A percentile compares a stretch with the other conserved stretches of the same genome.
Conservation (phyloP, 2,888 invertebrate species). For the Ypsolopha sequella region DNA sequence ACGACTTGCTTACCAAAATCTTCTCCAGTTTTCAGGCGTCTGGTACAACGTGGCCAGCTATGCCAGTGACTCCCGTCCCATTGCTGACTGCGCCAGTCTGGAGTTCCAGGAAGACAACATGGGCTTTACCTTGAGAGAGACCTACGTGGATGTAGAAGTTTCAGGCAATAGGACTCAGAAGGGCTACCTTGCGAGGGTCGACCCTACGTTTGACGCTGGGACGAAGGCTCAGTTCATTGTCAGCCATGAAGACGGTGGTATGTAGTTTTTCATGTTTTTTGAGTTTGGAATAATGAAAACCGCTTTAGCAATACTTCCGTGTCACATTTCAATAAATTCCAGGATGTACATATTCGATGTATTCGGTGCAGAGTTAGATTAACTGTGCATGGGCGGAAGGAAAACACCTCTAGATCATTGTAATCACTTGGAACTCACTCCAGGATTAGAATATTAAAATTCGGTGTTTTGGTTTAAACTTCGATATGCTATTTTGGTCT, state of each 20-base stretch:
- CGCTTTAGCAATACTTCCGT: no score
- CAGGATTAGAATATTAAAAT: no score
- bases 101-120: constrained; percentile 58
- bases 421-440: no score
- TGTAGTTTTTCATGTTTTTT: constrained; percentile 12
- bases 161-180: constrained; percentile 50
- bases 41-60: constrained; percentile 58
- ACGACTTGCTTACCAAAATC: background rate
- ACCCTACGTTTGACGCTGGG: constrained; percentile 56
- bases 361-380: no score
- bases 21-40: constrained; percentile 50
- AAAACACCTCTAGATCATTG: no score
- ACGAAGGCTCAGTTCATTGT: constrained; percentile 52
- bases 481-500: no score
- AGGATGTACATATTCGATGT: no score
- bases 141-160: constrained; percentile 35
- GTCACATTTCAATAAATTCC: no score
- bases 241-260: constrained; percentile 54
- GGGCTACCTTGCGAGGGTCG: constrained; percentile 55
- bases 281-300: no score
- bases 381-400: no score
- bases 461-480: no score
- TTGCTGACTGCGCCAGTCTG: constrained; percentile 49
- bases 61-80: constrained; percentile 46
- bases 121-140: constrained; percentile 50